Evolutionary conservation across 2,113 vertebrate genomes (phyloP), one percentile per base, ranked within the genome.

Genomic region (Empidonax traillii): DNA sequence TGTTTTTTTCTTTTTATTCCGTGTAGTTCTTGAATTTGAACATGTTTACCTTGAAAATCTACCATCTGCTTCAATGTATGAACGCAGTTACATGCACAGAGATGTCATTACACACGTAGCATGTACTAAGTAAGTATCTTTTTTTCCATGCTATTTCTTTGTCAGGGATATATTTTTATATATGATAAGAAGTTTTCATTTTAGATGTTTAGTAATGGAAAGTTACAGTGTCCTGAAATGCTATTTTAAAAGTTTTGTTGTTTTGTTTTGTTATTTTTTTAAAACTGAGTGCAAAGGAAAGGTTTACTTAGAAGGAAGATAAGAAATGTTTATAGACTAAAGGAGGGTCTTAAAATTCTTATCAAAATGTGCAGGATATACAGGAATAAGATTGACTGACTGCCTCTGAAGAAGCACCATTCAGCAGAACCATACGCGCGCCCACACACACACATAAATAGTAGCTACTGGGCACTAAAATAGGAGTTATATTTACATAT

Each of bases 81-180:
- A 99, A 47, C 98, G 98, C 76, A 99, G 99, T 95, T 99, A 99
- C 97, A 99, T 99, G 99, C 99, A 99, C 95, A 98, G 99, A 97
- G 99, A 99, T 93, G 98, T 99, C 30, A 99, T 99, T 62, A 99
- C 99, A 13, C 98, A 99, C 27, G 98, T 99, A n/a, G 98, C 98
- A 7, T 99, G 99, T 53, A 98, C 99, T 15, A 99, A 99, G 99
- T 99, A 98, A 98, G 99, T 98, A 8, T 56, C 27, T 53, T 39
- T 25, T 73, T 94, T 51, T 33, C 5, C 6, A 3, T 5, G 30
- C 0, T 74, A 5, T 74, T 27, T 71, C 23, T 24, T 75, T 12
- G 2, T 68, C 31, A 52, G 62, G 25, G 14, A 8, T 27, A 12
- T 63, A 6, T 44, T 94, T 78, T 65, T 85, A 8, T 65, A 39